Conservation (phyloP, 2,888 invertebrate species). For the Macrosoma leucophasiata region DNA sequence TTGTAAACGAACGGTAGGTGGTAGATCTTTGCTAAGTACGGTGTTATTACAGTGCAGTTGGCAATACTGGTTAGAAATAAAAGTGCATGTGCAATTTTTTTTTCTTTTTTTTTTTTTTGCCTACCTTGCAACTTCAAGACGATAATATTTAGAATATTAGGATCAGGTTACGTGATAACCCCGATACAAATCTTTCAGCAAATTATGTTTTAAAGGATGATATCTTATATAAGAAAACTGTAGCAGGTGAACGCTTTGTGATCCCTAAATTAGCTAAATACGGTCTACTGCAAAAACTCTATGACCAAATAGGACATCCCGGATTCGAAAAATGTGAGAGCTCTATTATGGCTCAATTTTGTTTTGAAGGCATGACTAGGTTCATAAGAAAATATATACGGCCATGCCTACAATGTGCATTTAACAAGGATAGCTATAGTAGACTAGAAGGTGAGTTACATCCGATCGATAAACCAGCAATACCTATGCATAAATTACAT, state of each 20-base stretch:
- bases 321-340: constrained; percentile 35
- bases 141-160: no score
- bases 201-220: constrained; percentile 4
- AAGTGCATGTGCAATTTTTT: no score
- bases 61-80: no score
- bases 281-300: constrained; percentile 21
- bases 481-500: constrained; percentile 18
- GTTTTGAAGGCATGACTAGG: constrained; percentile 41
- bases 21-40: no score
- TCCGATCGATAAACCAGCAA: constrained; percentile 8
- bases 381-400: constrained; percentile 41
- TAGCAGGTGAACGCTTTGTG: constrained; percentile 6
- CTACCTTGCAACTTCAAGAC: no score
- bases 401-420: constrained; percentile 12
- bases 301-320: constrained; percentile 43
- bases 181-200: neutral
- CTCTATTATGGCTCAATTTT: constrained; percentile 36
- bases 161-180: no score
- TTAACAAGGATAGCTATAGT: constrained; percentile 15
- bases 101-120: no score
- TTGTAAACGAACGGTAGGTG: no score
- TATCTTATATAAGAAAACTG: constrained; percentile 2
- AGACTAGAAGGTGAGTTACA: constrained; percentile 20
- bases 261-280: constrained; percentile 16
- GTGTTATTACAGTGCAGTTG: no score